Evolutionary conservation across 2,797 vertebrate species (phyloP), one percentile per base, ranked within the genome.

Genomic region (Sebastolobus altivelis): DNA sequence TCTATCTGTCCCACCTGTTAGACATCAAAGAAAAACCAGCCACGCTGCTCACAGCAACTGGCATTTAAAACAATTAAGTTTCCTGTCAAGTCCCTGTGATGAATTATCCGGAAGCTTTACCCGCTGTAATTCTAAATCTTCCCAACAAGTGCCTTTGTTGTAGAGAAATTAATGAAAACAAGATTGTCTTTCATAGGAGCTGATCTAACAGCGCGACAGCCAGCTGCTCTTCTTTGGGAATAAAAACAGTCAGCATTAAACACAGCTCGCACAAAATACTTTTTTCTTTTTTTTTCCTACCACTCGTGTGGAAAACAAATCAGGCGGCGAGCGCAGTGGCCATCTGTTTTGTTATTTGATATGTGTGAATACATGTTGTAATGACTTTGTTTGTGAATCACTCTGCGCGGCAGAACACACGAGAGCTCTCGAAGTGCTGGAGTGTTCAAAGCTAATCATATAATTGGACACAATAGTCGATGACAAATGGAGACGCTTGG

Each of bases 301-400:
- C 96, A 97, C 96, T 98, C 97, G 96, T 97, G 97, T 97, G 97
- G 97, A 98, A 97, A 98, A 98, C 94, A 96, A 99, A 98, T 97
- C 97, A 98, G 97, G 96, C 97, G 94, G 96, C 95, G 96, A 97
- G 97, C 97, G 96, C 97, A 97, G 96, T 97, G 97, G 97, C 98
- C 98, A 99, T 99, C 98, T 99, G 98, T 99, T 99, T 95, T 99
- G 98, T 99, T 99, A 99, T 99, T 99, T 99, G 99, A 99, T 99
- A 98, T 99, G 98, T 99, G 98, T 98, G 98, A 99, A 99, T 99
- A 99, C 98, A 98, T 99, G 98, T 98, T 99, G 98, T 99, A 99
- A 99, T 99, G 98, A 99, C 98, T 99, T 99, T 99, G 98, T 98
- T 98, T 99, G 98, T 97, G 97, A 97, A 98, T 99, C 97, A 96